Evolutionary conservation across 2,113 vertebrate species (phyloP).

Genomic region (Gopherus flavomarginatus): DNA sequence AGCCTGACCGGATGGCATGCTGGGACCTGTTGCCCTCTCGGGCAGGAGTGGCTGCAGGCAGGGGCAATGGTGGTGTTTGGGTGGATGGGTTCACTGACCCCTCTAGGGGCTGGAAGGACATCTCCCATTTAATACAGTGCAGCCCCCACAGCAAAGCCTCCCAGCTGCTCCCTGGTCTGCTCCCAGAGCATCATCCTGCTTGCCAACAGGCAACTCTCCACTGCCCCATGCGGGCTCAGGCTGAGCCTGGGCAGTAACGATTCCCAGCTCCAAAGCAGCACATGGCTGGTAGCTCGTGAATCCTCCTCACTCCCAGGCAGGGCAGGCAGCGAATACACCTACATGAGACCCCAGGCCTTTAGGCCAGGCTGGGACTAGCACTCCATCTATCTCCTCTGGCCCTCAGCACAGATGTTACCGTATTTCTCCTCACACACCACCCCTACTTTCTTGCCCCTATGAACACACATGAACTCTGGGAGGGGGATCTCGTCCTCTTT

Average conservation of each 20-base stretch:
- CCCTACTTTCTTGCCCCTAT: background rate
- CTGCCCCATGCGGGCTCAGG: background rate
- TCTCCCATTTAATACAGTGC: background rate
- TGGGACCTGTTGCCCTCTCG: no score
- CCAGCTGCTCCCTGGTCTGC: background rate
- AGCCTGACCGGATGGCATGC: no score
- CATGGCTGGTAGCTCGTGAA: background rate
- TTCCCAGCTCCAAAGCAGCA: background rate
- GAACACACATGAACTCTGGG: accelerated
- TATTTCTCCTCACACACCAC: background rate
- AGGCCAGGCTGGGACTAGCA: background rate
- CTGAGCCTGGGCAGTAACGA: background rate
- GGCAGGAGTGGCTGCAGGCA: background rate
- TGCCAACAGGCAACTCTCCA: background rate
- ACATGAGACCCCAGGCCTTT: background rate
- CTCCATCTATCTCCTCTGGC: background rate
- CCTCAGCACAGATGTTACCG: background rate
- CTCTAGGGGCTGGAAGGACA: no score
- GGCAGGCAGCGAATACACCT: background rate
- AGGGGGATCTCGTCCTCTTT: background rate
- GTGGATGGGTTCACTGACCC: background rate
- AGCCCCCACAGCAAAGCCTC: background rate
- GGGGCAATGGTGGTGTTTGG: background rate
- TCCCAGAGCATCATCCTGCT: background rate
- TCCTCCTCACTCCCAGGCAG: background rate